Evolutionary conservation across 2,888 invertebrate genomes (phyloP).

Genomic region (Melanargia galathea): DNA sequence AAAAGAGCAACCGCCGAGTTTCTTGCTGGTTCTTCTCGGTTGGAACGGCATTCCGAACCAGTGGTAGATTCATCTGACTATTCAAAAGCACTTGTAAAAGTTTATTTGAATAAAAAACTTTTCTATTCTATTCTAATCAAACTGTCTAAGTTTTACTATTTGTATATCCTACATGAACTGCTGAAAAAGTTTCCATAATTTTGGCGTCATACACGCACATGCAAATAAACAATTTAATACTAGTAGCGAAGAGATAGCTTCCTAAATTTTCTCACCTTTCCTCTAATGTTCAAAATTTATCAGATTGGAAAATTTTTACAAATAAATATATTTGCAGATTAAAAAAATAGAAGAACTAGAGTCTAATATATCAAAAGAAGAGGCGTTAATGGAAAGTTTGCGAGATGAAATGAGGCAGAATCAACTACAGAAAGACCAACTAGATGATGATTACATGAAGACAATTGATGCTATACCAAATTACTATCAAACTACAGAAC

Average conservation of each 20-base stretch:
- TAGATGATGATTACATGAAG: conserved; percentile 95
- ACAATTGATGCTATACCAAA: conserved; percentile 60
- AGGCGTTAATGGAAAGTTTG: conserved; percentile 33
- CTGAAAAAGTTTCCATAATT: neutral
- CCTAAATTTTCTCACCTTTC: too few species aligned
- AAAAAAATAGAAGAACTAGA: conserved; percentile 19
- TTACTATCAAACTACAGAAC: conserved; percentile 20
- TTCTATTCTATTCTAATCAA: too few species aligned
- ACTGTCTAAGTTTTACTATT: neutral
- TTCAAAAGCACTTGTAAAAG: too few species aligned
- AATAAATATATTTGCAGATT: neutral
- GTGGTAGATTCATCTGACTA: too few species aligned
- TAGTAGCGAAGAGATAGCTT: neutral
- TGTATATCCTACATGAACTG: too few species aligned
- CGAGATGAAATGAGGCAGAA: conserved; percentile 16
- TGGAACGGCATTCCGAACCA: too few species aligned
- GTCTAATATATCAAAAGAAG: conserved; percentile 15
- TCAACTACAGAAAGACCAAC: conserved; percentile 31
- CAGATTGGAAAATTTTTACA: too few species aligned
- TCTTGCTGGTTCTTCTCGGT: too few species aligned
- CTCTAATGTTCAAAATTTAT: too few species aligned
- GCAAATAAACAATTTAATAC: neutral
- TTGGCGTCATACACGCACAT: neutral
- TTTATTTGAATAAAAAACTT: too few species aligned
- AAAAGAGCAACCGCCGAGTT: too few species aligned